Base-by-base conservation (phyloP, 2,888 invertebrate species). In the Drosophila suboccidentalis region DNA sequence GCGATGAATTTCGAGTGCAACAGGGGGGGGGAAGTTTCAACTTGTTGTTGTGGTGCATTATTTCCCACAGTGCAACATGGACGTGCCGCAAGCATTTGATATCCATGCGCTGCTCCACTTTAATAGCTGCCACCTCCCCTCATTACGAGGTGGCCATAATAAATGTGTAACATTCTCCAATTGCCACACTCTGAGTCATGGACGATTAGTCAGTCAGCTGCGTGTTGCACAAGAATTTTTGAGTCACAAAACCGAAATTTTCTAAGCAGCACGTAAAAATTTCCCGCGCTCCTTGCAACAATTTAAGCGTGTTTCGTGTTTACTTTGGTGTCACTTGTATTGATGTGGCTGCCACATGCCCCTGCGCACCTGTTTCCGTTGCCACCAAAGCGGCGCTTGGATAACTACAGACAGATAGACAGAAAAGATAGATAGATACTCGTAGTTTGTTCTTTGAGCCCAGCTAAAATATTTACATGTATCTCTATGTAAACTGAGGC, bases 281-380 rank as follows among this genome's bases (percentile, higher is more conserved):
- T 81, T 75, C 54, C 75, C 82, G 63, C 78, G 54, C 61, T 59
- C 39, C 41, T 58, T 50, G 15, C 36, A 13, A 38, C 47, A 38
- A 39, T 17, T 26, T 44, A 22, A 8, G 15, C 44, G 19, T 32
- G 53, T 43, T 57, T 75, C 47, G 47, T 58, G 36, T 70, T 77
- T 68, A 72, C 64, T 73, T 79, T 67, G 41, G 46, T 83, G 87
- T 74, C 84, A 79, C 68, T 78, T 54, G 58, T 13, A 72, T 75
- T 75, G 72, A 79, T 70, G 50, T 38, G 13, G 26, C 50, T 58
- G 60, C 70, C 60, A 34, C 70, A 63, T 29, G 47, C 32, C 44
- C 17, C 49, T 50, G 29, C 39, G 80, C 83, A 83, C 87, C 83
- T 83, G 83, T 85, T 83, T 83, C 83, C 87, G 87, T 82, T 84